A percentile compares a stretch with the other conserved stretches of the same genome.
Evolutionary conservation across 2,797 vertebrate genomes (phyloP).

Genomic region (Pelodytes ibericus): DNA sequence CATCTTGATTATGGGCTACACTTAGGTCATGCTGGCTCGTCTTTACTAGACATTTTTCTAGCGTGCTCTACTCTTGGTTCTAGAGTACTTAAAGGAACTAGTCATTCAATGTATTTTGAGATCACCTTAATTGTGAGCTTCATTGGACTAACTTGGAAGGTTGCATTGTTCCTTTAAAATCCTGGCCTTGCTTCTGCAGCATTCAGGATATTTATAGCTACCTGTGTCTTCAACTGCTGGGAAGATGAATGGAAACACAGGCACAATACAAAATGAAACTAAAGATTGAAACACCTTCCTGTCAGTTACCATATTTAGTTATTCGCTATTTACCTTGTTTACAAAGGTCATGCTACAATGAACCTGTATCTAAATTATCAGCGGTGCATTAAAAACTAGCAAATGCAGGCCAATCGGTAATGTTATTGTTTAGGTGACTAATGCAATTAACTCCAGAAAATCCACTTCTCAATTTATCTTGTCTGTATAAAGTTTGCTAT

Average conservation of each 20-base stretch:
- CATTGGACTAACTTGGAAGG: not conserved
- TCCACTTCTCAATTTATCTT: no score
- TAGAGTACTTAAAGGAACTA: not conserved
- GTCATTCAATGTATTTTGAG: not conserved
- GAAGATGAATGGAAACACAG: constrained; percentile 56
- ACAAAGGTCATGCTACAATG: constrained; percentile 1
- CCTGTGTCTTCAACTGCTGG: constrained; percentile 40
- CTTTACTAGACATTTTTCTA: no score
- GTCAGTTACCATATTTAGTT: constrained; percentile 17
- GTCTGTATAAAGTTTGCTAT: no score
- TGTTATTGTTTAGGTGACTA: not conserved
- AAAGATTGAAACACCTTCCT: constrained; percentile 24
- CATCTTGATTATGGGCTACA: no score
- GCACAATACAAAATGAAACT: constrained; percentile 23
- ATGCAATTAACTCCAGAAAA: no score
- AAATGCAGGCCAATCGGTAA: not conserved
- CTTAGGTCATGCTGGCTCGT: no score
- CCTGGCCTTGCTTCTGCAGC: constrained; percentile 30
- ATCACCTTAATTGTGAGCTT: not conserved
- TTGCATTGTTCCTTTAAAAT: constrained; percentile 25
- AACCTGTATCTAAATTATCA: not conserved
- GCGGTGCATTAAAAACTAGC: not conserved
- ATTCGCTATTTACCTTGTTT: constrained; percentile 4
- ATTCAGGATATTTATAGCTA: constrained; percentile 54
- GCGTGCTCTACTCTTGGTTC: no score